Percentiles rank a stretch among this genome's conserved stretches.
Conservation (phyloP, 1,140 invertebrate species). For the Drosophila nebulosa region DNA sequence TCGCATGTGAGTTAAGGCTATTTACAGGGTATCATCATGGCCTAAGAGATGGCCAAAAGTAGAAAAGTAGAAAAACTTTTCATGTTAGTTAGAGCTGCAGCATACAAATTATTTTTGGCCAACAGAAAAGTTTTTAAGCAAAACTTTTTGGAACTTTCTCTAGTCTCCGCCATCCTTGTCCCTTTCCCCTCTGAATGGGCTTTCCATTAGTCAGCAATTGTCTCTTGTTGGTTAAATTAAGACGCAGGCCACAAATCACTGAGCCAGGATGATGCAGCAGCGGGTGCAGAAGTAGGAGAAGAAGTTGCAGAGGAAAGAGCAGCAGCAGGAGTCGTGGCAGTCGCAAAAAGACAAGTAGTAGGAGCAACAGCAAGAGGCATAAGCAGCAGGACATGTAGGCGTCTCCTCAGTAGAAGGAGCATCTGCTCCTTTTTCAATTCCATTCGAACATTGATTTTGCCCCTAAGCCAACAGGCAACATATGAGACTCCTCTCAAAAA, state of each 20-base stretch:
- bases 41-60: neutral
- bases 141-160: constrained; percentile 45
- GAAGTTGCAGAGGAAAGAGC: neutral
- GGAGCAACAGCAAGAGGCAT: too few species aligned
- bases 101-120: constrained; percentile 75
- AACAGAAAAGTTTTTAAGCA: constrained; percentile 40
- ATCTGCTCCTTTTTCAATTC: constrained; percentile 31
- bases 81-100: constrained; percentile 56
- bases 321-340: neutral
- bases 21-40: neutral
- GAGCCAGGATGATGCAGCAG: constrained; percentile 70
- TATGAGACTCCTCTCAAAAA: neutral
- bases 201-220: constrained; percentile 53
- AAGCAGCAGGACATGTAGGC: too few species aligned
- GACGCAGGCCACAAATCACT: constrained; percentile 72
- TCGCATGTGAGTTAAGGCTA: neutral
- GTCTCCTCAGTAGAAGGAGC: constrained; percentile 21
- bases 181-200: neutral
- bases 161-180: neutral
- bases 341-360: too few species aligned
- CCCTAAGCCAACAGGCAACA: constrained; percentile 41
- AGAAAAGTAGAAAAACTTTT: constrained; percentile 50
- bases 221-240: constrained; percentile 73
- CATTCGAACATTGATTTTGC: constrained; percentile 43
- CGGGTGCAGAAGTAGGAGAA: constrained; percentile 2